Evolutionary conservation across 2,797 vertebrate species (phyloP), one percentile per base, ranked within the genome.

Genomic region (Taenioides sp.): DNA sequence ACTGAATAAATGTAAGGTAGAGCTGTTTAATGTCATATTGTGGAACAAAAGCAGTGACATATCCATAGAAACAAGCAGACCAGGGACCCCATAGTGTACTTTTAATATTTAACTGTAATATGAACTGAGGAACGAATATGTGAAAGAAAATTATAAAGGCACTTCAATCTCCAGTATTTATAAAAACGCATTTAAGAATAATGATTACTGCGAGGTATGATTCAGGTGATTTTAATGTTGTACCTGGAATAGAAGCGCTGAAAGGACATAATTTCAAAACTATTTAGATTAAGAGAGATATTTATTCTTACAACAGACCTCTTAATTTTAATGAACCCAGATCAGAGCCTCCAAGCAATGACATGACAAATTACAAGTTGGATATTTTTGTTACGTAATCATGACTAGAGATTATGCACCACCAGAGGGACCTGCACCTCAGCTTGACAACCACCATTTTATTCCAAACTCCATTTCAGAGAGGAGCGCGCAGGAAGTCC

Each of bases 401-500:
- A 7, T n/a, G 34, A 62, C 28, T 28, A 28, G 11, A 62, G 9
- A n/a, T 22, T 37, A 3, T 60, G 5, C 18, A n/a, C 18, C 60
- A n/a, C 31, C 60, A 40, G 31, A 37, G 20, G 31, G 28, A 14
- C 37, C 22, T 16, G 62, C 14, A 6, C 60, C 31, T 22, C 12
- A 40, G 37, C n/a, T 43, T 40, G 62, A 64, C 4, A 43, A 64
- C 34, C 34, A 2, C 23, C 14, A n/a, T 25, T 43, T n/a, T 25
- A 22, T 43, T 23, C 22, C 40, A 65, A 49, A 47, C 5, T 23
- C 7, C 47, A 40, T 66, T 52, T 65, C 63, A 27, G 43, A 27
- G 23, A 34, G 43, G 3, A 52, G 49, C 23, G 59, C 50, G 61
- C 60, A 74, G 25, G 34, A 65, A n/a, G 7, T 68, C 54, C 25